Evolutionary conservation across 2,888 invertebrate species (phyloP).

Genomic region (Ectemnius continuus): DNA sequence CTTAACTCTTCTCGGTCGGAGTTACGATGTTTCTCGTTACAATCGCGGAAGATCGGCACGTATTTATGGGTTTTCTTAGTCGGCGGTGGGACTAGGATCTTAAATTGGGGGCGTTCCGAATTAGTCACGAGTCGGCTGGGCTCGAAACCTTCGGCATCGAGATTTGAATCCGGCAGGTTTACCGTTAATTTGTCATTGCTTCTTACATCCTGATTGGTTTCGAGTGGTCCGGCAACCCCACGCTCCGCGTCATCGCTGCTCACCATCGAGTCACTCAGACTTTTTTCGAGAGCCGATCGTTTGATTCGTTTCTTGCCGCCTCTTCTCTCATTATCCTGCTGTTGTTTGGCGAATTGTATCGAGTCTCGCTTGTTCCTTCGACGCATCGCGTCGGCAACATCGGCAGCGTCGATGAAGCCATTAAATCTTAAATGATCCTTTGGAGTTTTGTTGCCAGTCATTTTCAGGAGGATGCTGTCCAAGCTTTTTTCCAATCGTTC

Average conservation of each 20-base stretch:
- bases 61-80: conserved; percentile 26
- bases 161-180: not conserved
- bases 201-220: not conserved
- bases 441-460: not conserved
- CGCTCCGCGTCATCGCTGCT: no score
- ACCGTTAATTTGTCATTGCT: not conserved
- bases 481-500: no score
- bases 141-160: not conserved
- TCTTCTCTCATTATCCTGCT: not conserved
- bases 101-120: not conserved
- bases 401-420: conserved; percentile 24
- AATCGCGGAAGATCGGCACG: conserved; percentile 43
- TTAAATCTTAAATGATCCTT: not conserved
- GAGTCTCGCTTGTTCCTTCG: not conserved
- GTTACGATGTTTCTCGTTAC: conserved; percentile 31
- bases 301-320: conserved; percentile 23
- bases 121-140: conserved; percentile 11
- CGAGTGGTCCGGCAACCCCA: not conserved
- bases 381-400: conserved; percentile 44
- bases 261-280: no score
- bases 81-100: not conserved
- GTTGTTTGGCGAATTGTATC: not conserved
- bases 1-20: no score
- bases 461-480: not conserved
- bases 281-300: conserved; percentile 28